These are phyloP conservation scores for Manacus vitellinus DNA, from an alignment of 2,113 vertebrate species.

Conservation along the genomic window DNA sequence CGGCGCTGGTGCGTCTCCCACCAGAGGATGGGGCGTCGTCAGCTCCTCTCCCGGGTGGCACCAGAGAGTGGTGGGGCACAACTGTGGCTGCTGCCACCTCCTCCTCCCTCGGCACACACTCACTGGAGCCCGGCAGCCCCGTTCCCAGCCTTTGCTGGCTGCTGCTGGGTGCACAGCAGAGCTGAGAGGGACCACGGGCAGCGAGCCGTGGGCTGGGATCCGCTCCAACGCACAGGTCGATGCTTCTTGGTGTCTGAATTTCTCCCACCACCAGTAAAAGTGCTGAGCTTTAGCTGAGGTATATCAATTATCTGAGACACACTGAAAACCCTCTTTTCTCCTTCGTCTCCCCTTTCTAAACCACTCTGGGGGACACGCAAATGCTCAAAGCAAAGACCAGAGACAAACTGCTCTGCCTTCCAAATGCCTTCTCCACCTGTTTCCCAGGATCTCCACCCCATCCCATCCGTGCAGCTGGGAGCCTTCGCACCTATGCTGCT, in stretches of 20 bases:
- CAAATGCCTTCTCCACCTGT: background rate
- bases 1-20: rapidly evolving
- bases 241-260: rapidly evolving
- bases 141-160: background rate
- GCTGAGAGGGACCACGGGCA: rapidly evolving
- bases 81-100: rapidly evolving
- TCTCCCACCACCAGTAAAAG: background rate
- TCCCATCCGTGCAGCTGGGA: rapidly evolving
- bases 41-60: background rate
- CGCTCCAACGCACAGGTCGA: rapidly evolving
- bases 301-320: constrained; percentile 8
- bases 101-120: rapidly evolving
- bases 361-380: background rate
- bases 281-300: constrained; percentile 54
- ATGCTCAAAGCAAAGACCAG: rapidly evolving
- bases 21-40: rapidly evolving
- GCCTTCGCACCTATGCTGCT: background rate
- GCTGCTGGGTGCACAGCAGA: rapidly evolving
- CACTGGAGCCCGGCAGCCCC: rapidly evolving
- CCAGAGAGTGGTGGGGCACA: rapidly evolving
- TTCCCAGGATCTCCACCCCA: no score
- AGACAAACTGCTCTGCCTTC: background rate
- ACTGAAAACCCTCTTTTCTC: background rate
- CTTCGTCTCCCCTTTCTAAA: background rate
- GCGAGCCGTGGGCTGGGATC: rapidly evolving